A percentile compares a stretch with the other conserved stretches of the same genome.
Evolutionary conservation across 2,888 invertebrate genomes (phyloP).

Genomic region (Pterobdella sp.): DNA sequence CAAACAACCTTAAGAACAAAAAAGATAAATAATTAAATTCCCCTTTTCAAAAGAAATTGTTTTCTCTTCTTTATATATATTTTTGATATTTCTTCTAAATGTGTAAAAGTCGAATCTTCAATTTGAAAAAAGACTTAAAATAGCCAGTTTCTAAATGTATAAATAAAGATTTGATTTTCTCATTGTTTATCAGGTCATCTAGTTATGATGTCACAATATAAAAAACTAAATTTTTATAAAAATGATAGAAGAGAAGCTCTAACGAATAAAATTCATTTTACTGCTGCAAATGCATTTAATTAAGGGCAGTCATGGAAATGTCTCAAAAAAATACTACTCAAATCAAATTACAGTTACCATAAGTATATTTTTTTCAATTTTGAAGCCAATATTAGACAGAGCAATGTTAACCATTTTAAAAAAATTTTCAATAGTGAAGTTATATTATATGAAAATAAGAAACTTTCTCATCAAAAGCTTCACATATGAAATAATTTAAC

Average conservation of each 20-base stretch:
- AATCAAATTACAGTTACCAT: too few species aligned
- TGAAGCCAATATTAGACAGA: too few species aligned
- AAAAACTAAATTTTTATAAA: background rate
- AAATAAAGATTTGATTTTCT: background rate
- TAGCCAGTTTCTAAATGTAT: background rate
- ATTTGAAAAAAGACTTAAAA: background rate
- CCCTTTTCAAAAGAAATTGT: too few species aligned
- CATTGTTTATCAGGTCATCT: background rate
- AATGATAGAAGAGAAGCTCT: background rate
- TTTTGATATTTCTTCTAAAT: too few species aligned
- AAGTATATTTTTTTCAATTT: too few species aligned
- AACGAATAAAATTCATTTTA: background rate
- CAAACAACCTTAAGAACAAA: background rate
- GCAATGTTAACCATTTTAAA: too few species aligned
- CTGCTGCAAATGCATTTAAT: background rate
- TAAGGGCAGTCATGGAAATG: background rate
- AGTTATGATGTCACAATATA: background rate
- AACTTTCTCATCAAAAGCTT: too few species aligned
- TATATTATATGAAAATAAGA: too few species aligned
- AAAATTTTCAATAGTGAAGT: too few species aligned
- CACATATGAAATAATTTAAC: too few species aligned
- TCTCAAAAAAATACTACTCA: background rate
- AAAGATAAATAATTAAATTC: background rate
- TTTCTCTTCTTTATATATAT: too few species aligned
- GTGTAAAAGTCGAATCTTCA: background rate